Conservation (phyloP, 1,140 invertebrate species). For the Caenorhabditis tropicalis region DNA sequence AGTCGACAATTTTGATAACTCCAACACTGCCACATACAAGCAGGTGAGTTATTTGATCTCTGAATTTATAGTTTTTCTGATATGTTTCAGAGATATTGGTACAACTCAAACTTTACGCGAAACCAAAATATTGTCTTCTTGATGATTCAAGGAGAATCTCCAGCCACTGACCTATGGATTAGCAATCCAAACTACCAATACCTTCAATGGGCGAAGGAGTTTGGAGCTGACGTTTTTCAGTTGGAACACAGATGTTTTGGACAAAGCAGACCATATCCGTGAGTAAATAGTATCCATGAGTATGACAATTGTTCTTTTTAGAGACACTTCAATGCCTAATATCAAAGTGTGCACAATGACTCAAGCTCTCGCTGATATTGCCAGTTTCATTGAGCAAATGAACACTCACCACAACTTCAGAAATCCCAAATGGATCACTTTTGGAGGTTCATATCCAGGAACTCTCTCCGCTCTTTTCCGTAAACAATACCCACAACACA, state of each 20-base stretch:
- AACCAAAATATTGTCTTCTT: conserved; percentile 48
- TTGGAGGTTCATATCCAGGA: conserved; percentile 88
- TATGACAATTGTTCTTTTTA: not conserved
- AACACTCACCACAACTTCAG: conserved; percentile 48
- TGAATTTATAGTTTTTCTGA: not conserved
- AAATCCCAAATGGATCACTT: conserved; percentile 83
- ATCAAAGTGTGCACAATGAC: conserved; percentile 48
- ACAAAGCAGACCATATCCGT: conserved; percentile 82
- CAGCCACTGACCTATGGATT: conserved; percentile 43
- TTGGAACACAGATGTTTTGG: conserved; percentile 92
- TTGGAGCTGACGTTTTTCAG: conserved; percentile 83
- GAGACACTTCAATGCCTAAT: conserved; percentile 31
- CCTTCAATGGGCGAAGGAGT: conserved; percentile 77
- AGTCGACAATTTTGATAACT: not conserved
- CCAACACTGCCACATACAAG: not conserved
- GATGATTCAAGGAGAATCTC: conserved; percentile 52
- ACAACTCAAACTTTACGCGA: conserved; percentile 46
- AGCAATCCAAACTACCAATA: conserved; percentile 41
- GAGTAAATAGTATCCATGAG: not conserved
- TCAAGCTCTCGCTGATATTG: conserved; percentile 57
- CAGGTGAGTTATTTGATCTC: not conserved
- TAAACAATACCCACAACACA: conserved; percentile 86
- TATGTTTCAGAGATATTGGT: conserved; percentile 49
- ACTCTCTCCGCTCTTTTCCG: conserved; percentile 85
- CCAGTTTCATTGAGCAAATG: conserved; percentile 54